phyloP scores from a whole-genome alignment of 2,888 invertebrate genomes.

The Brenthis hecate region DNA sequence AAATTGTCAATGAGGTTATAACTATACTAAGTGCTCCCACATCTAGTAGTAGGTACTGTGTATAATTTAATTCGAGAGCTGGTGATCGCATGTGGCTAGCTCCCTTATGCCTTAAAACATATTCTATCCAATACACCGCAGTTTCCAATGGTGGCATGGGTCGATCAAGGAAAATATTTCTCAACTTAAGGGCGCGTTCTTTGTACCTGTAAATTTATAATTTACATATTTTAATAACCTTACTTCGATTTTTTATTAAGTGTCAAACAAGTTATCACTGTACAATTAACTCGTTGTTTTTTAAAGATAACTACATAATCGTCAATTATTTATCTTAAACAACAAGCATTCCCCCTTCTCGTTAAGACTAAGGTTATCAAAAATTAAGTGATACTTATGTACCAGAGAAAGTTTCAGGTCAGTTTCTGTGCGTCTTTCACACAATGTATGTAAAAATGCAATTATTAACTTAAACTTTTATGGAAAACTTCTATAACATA shows the following conservation, averaged over 20 bases:
- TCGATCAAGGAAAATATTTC: conserved; percentile 80
- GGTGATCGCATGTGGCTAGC: conserved; percentile 78
- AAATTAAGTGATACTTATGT: conserved; percentile 8
- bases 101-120: conserved; percentile 82
- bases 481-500: neutral
- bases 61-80: conserved; percentile 69
- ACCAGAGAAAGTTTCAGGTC: too few species aligned
- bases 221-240: neutral
- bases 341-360: conserved; percentile 7
- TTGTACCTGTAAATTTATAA: conserved; percentile 71
- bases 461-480: neutral
- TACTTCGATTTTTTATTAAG: conserved; percentile 20
- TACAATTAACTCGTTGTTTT: conserved; percentile 22
- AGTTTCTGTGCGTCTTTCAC: too few species aligned
- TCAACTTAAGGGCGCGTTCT: conserved; percentile 72
- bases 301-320: conserved; percentile 7
- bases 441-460: too few species aligned
- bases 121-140: conserved; percentile 85
- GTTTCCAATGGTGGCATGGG: conserved; percentile 82
- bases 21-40: conserved; percentile 62
- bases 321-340: conserved; percentile 13
- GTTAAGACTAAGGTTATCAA: conserved; percentile 21
- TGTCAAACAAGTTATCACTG: conserved; percentile 39
- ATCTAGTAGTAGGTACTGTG: conserved; percentile 74
- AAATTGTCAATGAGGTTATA: conserved; percentile 55